phyloP scores from a whole-genome alignment of 2,113 vertebrate species.

The Astur gentilis region DNA sequence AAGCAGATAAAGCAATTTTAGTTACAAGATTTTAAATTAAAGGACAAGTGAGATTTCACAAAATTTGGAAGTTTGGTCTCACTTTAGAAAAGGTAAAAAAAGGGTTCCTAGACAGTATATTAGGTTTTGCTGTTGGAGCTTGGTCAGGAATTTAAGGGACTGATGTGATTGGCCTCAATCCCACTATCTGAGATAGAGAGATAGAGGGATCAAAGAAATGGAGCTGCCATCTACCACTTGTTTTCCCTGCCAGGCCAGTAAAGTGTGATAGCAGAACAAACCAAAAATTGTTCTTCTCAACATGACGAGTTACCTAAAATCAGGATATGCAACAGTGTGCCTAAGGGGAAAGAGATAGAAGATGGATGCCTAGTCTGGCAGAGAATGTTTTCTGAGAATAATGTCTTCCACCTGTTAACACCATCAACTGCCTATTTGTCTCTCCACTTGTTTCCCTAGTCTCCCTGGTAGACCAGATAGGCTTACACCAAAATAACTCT shows the following conservation, averaged over 20 bases:
- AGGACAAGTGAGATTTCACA: not conserved
- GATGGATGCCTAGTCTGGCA: not conserved
- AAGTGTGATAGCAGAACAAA: conserved; percentile 23
- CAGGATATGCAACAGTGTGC: not conserved
- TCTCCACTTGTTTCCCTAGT: not conserved
- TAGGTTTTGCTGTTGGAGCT: not conserved
- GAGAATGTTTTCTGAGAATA: not conserved
- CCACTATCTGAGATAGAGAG: not conserved
- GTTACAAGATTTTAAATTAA: not conserved
- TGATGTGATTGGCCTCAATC: not conserved
- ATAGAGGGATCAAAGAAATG: conserved; percentile 1
- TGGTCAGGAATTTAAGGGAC: not conserved
- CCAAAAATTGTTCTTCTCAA: conserved; percentile 29
- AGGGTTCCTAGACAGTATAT: not conserved
- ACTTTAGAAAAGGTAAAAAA: not conserved
- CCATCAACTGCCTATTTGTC: not conserved
- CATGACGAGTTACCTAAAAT: conserved; percentile 20
- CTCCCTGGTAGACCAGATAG: not conserved
- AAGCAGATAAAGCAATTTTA: not conserved
- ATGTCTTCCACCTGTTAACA: not conserved
- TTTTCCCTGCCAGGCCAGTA: not conserved
- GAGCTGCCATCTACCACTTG: not conserved
- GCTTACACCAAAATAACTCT: not conserved
- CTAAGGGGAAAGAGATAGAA: conserved; percentile 19
- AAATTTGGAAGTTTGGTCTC: not conserved